Conservation (phyloP, 2,888 invertebrate genomes). For the Lagria hirta region DNA sequence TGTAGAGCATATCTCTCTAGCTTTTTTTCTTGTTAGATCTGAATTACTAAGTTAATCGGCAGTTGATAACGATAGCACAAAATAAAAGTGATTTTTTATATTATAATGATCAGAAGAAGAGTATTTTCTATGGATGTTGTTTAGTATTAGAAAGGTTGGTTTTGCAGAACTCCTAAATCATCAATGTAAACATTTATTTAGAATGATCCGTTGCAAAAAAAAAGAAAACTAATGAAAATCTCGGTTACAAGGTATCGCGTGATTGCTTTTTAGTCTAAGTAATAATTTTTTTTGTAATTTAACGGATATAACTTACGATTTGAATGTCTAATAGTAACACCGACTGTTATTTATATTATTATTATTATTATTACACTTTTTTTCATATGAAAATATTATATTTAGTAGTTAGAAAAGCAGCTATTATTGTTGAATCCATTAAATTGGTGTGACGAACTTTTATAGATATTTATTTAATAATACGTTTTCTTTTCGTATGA, state of each 20-base stretch:
- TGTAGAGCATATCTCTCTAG: background rate
- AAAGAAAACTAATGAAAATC: constrained; percentile 25
- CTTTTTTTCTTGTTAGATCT: background rate
- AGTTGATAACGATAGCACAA: background rate
- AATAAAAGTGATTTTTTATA: constrained; percentile 37
- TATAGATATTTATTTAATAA: constrained; percentile 51
- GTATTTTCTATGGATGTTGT: constrained; percentile 42
- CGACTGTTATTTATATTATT: too few relatives aligned
- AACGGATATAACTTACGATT: too few relatives aligned
- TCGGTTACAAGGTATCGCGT: constrained; percentile 37
- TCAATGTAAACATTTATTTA: constrained; percentile 7
- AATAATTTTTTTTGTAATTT: constrained; percentile 17
- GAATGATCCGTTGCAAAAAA: too few relatives aligned
- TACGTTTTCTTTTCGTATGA: constrained; percentile 37
- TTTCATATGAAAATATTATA: too few relatives aligned
- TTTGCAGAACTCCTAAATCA: too few relatives aligned
- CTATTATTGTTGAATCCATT: too few relatives aligned
- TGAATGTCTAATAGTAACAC: too few relatives aligned
- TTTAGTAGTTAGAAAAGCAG: too few relatives aligned
- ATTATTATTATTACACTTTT: too few relatives aligned
- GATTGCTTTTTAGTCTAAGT: constrained; percentile 24
- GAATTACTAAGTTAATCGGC: background rate
- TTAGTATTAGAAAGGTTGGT: constrained; percentile 31
- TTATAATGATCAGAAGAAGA: constrained; percentile 33
- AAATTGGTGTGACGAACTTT: constrained; percentile 34